Base-by-base conservation (phyloP, 2,113 vertebrate genomes). In the Anguilla japonica region DNA sequence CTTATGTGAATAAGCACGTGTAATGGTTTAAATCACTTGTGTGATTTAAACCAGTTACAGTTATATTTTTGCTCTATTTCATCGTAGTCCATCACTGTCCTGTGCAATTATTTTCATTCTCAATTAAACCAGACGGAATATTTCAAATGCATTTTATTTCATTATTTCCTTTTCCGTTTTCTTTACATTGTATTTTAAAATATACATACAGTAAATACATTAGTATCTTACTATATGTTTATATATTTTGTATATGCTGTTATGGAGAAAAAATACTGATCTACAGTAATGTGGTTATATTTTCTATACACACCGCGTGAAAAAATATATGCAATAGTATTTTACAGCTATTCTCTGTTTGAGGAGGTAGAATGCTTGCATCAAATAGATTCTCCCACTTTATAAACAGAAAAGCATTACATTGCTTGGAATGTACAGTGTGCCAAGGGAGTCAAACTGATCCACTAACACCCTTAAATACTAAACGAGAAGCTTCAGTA, bases 301-400 rank as follows among this genome's bases (percentile, higher is more conserved):
- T 85, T 78, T 39, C 60, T 88, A 87, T 79, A 91, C 89, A 90
- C 85, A 87, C 86, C 57, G 86, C 83, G 83, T 86, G 83, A 88
- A 91, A 92, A 89, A 91, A 82, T 81, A 86, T 88, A 90, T 79
- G 87, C 86, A 87, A 83, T 86, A 79, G 56, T 63, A 86, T 78
- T 89, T 85, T 89, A 89, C 87, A 91, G 89, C 88, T 87, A 75
- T 87, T 84, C 60, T 87, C 82, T 89, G 78, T 87, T 88, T 83
- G 88, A 90, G 88, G 91, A 92, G 92, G 92, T 93, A 92, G 92
- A 93, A 90, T 87, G 86, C 85, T 83, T 88, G 79, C 85, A 83
- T 87, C 79, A 87, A 84, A 14, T 88, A 88, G 85, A 89, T 84
- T 86, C 84, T 88, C 88, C 88, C 85, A 83, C 71, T 78, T 82